Evolutionary conservation across 23 tunicate genomes (phyloP), one percentile per base, ranked within the genome.

Genomic region (Phallusia fumigata): DNA sequence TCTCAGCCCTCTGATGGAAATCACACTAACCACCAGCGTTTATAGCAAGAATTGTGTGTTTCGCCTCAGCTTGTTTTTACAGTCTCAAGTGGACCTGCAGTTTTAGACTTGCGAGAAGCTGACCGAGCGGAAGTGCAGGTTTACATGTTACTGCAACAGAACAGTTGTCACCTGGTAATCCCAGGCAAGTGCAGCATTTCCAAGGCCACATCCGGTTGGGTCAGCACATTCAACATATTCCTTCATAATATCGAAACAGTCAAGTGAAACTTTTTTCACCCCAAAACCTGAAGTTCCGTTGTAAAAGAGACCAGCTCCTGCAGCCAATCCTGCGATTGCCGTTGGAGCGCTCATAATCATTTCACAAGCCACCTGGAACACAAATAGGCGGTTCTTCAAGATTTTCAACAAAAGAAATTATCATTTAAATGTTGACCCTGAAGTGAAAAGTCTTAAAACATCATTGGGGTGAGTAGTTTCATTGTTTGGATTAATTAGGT

Each of bases 131-230:
- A 40, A 40, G 47, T 40, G 10, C 10, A 3, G 5, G 5, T 40
- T 10, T 3, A 40, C 47, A 5, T 40, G 8, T 40, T 40, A 40
- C 5, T 3, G 10, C 10, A 40, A 40, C 47, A 40, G 19, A 79
- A 40, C 47, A 5, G 81, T 10, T 3, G 47, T 40, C n/a, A 94
- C 98, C 88, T 97, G 99, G 83, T 92, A 97, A 76, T 97, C 83
- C 99, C 99, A 97, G 24, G 99, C 95, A 32, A 47, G 64, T 3
- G 96, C 93, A 40, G 85, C 94, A 35, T 82, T 80, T 19, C 99
- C 99, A 49, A 88, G 36, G 21, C 97, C 96, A 78, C 99, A 97
- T 8, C 99, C 99, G 15, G 99, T 97, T 10, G 99, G 99, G 83
- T 97, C 99, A 19, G 95, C 90, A 52, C 99, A 97, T 18, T 97